Base-by-base conservation (phyloP, 2,797 vertebrate species). In the Sebastolobus altivelis region DNA sequence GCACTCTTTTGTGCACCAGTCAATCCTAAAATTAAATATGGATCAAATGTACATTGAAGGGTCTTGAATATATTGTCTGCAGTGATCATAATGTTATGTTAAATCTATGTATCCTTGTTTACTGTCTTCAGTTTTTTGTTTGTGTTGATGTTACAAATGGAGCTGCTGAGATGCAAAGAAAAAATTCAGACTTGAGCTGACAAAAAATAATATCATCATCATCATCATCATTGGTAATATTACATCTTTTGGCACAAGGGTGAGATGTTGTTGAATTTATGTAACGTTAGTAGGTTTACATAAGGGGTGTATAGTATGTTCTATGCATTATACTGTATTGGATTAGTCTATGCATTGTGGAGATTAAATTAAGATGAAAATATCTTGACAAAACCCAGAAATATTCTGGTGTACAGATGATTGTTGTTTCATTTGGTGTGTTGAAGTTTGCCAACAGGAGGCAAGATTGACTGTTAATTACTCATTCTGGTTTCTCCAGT, bases 151-250 rank as follows among this genome's bases (percentile, higher is more conserved):
- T 43, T 43, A 16, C 40, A 43, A 16, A 43, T 43, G 40, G 40
- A 43, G 40, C 40, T 16, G 40, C 40, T 43, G 40, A 43, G 40
- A 43, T 43, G 40, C 40, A 43, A 43, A 43, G 40, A 43, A 43
- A 1, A 7, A 43, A 43, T 43, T 43, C 40, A 3, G 40, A 43
- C 40, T 46, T 46, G 3, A 0, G 43, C 0, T 14, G 3, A 46
- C 43, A 2, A 46, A 46, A 46, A 18, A 46, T 18, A 2, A 46
- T 8, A 33, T 33, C 35, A 35, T 35, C 35, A 37, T 37, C 43
- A 43, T 43, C 40, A 43, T 43, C 40, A 40, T 46, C 14, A n/a
- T 52, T 52, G 18, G 49, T 52, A 52, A 52, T 52, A n/a, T 20
- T 52, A 52, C 49, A 52, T 20, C 8, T 52, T 52, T 52, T 52